phyloP scores from a whole-genome alignment of 2,888 invertebrate genomes.

The Alloscopus bannaensis region DNA sequence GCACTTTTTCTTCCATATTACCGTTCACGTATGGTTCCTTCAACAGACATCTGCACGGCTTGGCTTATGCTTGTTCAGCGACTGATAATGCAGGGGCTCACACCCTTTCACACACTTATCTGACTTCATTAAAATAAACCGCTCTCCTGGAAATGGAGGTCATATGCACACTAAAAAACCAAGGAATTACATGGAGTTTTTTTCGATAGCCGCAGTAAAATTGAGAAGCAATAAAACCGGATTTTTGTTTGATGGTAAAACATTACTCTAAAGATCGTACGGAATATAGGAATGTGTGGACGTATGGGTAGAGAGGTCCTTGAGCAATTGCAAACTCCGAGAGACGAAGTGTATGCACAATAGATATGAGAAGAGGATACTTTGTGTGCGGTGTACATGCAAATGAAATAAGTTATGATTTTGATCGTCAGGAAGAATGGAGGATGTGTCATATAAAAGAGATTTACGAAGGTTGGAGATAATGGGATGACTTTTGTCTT shows the following conservation, averaged over 20 bases:
- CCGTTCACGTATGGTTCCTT: too few species aligned
- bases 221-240: constrained; percentile 52
- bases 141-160: background rate
- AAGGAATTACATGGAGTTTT: background rate
- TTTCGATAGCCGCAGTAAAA: constrained; percentile 9
- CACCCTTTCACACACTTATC: background rate
- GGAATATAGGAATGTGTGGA: background rate
- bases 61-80: background rate
- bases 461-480: constrained; percentile 51
- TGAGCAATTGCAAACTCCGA: background rate
- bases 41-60: background rate
- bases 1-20: constrained; percentile 16
- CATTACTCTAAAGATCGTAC: too few species aligned
- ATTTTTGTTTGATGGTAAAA: constrained; percentile 31
- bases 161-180: background rate
- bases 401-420: constrained; percentile 59
- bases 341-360: constrained; percentile 23
- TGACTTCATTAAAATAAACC: constrained; percentile 10
- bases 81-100: background rate
- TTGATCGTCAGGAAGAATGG: constrained; percentile 46
- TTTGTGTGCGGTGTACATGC: constrained; percentile 23
- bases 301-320: background rate
- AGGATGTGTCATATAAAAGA: constrained; percentile 60
- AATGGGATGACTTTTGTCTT: constrained; percentile 43
- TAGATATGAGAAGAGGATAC: constrained; percentile 16